These are phyloP conservation scores for Eudemis profundana DNA, from an alignment of 2,888 invertebrate species.

Conservation along the genomic window DNA sequence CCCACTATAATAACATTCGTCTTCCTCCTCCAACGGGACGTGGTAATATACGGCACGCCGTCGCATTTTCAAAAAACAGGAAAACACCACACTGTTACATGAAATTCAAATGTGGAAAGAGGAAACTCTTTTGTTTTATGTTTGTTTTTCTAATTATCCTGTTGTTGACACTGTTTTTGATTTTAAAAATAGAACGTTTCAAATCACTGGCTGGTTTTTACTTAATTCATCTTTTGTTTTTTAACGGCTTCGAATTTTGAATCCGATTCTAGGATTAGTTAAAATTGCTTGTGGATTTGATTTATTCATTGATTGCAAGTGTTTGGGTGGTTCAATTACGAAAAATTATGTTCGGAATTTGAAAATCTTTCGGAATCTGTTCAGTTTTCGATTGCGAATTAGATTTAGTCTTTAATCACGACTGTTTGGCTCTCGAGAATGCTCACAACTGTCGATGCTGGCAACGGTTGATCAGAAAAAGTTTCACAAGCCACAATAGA, in stretches of 20 bases:
- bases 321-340: no score
- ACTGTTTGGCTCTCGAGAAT: slow-evolving; percentile 31
- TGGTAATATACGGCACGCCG: slow-evolving; percentile 61
- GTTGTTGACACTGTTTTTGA: background rate
- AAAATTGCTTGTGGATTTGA: no score
- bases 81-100: slow-evolving; percentile 20
- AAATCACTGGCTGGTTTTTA: background rate
- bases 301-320: no score
- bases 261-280: no score
- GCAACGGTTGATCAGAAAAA: slow-evolving; percentile 42
- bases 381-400: background rate
- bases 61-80: slow-evolving; percentile 59
- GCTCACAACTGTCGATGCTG: slow-evolving; percentile 33
- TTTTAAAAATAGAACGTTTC: background rate
- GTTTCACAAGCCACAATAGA: slow-evolving; percentile 43
- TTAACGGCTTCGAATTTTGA: background rate
- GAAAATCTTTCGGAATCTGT: background rate
- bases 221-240: background rate
- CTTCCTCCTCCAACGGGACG: slow-evolving; percentile 48
- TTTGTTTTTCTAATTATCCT: background rate
- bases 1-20: slow-evolving; percentile 37
- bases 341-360: background rate
- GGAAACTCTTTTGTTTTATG: background rate
- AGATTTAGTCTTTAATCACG: slow-evolving; percentile 12
- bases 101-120: slow-evolving; percentile 15